Base-by-base conservation (phyloP, 2,113 vertebrate species). In the Amazona vittata region DNA sequence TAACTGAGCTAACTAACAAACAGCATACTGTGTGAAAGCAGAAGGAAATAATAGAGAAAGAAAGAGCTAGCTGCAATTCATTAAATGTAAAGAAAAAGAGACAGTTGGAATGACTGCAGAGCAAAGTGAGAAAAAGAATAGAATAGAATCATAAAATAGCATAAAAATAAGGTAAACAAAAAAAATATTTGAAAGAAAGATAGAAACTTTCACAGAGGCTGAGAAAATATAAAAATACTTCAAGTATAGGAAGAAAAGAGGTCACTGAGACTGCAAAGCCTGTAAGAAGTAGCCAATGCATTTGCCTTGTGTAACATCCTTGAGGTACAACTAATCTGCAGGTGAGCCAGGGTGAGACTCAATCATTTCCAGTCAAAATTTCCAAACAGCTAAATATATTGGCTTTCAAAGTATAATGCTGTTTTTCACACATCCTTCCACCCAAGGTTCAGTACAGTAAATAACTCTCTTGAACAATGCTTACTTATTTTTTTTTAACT, bases 311-410 rank as follows among this genome's bases (percentile, higher is more conserved):
- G 25, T 94, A 94, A 84, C 50, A 82, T 83, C 70, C 78, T 85
- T 87, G 67, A 96, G 89, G 70, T 94, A 76, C 67, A 85, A 80
- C 80, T 76, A 94, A 95, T 94, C 70, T 93, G 52, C 15, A 76
- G 70, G 65, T 85, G 52, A 95, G 25, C 9, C 29, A 79, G 52
- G 78, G 69, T 39, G 91, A 86, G 60, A 52, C 33, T 87, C 57
- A 50, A 33, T 64, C 33, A 83, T 91, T 89, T 91, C 79, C 35
- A 76, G 62, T 25, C 8, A 89, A 84, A 79, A 85, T 71, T 91
- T 91, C 41, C n/a, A 15, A 88, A 52, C 6, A 63, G 29, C 69
- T 88, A 65, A 47, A 90, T 3, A 21, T 49, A 74, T 31, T 77
- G 24, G 6, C 1, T 82, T 17, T 93, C 63, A 77, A 80, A 80